Base-by-base conservation (phyloP, 2,113 vertebrate genomes). In the Progne subis region DNA sequence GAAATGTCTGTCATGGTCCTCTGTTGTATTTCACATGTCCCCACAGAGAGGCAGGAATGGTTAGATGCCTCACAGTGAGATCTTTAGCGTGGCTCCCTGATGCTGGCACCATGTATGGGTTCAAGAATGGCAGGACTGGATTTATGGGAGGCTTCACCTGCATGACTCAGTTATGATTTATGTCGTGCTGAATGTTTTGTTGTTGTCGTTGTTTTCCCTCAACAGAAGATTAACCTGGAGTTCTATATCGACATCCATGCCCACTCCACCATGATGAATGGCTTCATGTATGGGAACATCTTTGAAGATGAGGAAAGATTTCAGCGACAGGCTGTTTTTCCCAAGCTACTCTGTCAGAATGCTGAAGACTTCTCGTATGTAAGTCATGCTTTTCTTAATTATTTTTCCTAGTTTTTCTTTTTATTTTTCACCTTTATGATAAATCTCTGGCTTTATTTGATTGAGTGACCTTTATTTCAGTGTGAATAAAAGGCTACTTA, bases 251-350 rank as follows among this genome's bases (percentile, higher is more conserved):
- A 99, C 92, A 99, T 99, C 63, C 99, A 99, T 52, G 99, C 99
- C 91, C 99, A 99, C 98, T 99, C 99, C 97, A 99, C 99, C 97
- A 99, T 99, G 99, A 99, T 99, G 98, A 99, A 99, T 83, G 99
- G 99, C 96, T 99, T 99, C 98, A 99, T 99, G 99, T 99, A 99
- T 26, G 99, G 99, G 84, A 99, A 99, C 76, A 98, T 99, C 97
- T 99, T 99, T 74, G 99, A 99, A 96, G 99, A 99, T 0, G 99
- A 99, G 93, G 99, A 99, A 92, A 98, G 98, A 18, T 99, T 99
- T 97, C 99, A 99, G 96, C 98, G 99, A 90, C 99, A 99, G 96
- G 98, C 99, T 44, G 96, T 99, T 91, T 99, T 99, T 78, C 99
- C 99, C 72, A 98, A 98, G 87, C 98, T 99, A 55, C 98, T 99